Percentiles rank a stretch among this genome's conserved stretches.
phyloP scores from a whole-genome alignment of 2,888 invertebrate species.

The Amphipyra tragopoginis region DNA sequence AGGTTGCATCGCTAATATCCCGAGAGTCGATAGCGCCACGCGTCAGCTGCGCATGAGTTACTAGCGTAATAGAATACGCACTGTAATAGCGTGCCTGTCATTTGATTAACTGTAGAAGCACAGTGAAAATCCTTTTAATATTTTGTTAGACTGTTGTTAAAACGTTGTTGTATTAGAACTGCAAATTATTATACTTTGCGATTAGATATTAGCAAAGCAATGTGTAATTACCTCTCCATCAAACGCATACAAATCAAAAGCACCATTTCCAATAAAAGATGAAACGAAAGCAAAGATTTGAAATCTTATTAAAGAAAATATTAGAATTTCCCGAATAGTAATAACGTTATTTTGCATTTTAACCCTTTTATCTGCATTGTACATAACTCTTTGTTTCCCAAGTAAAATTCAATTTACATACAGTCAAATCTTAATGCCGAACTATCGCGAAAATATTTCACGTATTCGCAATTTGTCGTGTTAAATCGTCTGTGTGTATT shows the following conservation, averaged over 20 bases:
- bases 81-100: conserved; percentile 28
- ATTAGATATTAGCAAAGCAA: too few species aligned
- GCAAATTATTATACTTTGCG: too few species aligned
- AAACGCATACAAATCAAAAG: too few species aligned
- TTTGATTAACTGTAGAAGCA: conserved; percentile 20
- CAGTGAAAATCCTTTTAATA: conserved; percentile 8
- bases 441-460: conserved; percentile 45
- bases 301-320: too few species aligned
- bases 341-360: background rate
- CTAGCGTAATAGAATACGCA: conserved; percentile 34
- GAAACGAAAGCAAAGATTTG: too few species aligned
- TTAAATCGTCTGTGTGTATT: conserved; percentile 64
- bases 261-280: background rate
- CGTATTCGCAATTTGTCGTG: conserved; percentile 53
- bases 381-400: conserved; percentile 23
- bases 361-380: conserved; percentile 1
- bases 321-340: background rate
- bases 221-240: too few species aligned
- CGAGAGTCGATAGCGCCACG: conserved; percentile 31
- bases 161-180: too few species aligned
- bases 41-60: conserved; percentile 42
- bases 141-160: conserved; percentile 5
- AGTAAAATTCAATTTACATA: conserved; percentile 49
- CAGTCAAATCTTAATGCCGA: conserved; percentile 39
- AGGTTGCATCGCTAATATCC: conserved; percentile 9